Evolutionary conservation across 2,888 invertebrate species (phyloP).

Genomic region (Polietes domitor): DNA sequence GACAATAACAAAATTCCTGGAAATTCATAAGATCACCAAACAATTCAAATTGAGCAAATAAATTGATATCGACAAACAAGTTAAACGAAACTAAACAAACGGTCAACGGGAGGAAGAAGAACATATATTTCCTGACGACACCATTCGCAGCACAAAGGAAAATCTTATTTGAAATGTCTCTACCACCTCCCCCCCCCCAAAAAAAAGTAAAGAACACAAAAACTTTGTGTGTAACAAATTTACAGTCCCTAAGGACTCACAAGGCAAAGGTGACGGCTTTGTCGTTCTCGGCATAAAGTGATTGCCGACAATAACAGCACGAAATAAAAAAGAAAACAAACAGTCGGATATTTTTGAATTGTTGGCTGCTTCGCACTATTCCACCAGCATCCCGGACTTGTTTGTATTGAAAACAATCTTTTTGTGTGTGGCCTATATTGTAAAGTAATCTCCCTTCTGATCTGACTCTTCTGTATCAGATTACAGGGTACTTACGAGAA

Average conservation of each 20-base stretch:
- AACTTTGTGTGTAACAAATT: not conserved
- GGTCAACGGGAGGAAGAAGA: not conserved
- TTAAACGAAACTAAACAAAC: not conserved
- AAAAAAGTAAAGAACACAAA: not conserved
- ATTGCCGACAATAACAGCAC: not conserved
- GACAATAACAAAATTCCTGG: not conserved
- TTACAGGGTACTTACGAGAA: not conserved
- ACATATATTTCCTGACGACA: not conserved
- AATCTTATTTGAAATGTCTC: not conserved
- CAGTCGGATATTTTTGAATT: not conserved
- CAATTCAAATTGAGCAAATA: conserved; percentile 6
- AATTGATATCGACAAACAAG: not conserved
- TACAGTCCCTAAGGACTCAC: not conserved
- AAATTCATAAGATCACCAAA: not conserved
- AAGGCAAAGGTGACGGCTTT: not conserved
- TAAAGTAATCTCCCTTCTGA: not conserved
- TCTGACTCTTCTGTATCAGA: not conserved
- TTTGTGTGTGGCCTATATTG: not conserved
- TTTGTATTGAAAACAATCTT: not conserved
- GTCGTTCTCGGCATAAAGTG: not conserved
- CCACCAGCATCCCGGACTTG: no score
- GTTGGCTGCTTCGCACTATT: not conserved
- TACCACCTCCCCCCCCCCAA: no score
- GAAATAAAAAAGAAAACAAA: not conserved
- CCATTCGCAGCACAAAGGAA: not conserved